These are phyloP conservation scores for Agrilus planipennis DNA, from an alignment of 1,140 invertebrate species.

Conservation along the genomic window DNA sequence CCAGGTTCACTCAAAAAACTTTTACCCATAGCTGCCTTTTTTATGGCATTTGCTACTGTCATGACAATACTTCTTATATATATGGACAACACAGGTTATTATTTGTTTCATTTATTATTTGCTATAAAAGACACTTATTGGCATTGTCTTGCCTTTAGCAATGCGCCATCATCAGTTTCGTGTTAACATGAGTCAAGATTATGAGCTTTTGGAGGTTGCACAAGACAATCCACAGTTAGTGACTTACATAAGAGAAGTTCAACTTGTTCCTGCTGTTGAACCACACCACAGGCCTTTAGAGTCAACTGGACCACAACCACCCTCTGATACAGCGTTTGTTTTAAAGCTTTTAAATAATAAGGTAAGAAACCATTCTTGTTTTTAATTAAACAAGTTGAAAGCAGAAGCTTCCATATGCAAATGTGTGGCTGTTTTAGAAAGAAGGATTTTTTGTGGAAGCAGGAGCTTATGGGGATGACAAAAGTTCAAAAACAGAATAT, in stretches of 20 bases:
- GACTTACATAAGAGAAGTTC: constrained; percentile 55
- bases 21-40: constrained; percentile 46
- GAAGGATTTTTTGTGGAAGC: constrained; percentile 51
- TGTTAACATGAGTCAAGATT: constrained; percentile 60
- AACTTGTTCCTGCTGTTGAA: constrained; percentile 37
- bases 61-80: constrained; percentile 52
- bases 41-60: constrained; percentile 52
- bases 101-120: neutral
- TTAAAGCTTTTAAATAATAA: constrained; percentile 34
- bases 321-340: constrained; percentile 28
- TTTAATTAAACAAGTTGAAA: neutral
- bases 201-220: constrained; percentile 53
- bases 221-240: constrained; percentile 62
- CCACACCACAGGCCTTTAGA: constrained; percentile 30
- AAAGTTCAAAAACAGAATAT: constrained; percentile 50
- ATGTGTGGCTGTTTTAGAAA: constrained; percentile 35
- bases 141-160: constrained; percentile 30
- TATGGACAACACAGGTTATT: constrained; percentile 53
- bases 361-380: constrained; percentile 19
- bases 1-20: constrained; percentile 34
- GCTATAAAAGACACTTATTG: neutral
- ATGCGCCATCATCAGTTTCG: constrained; percentile 53
- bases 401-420: neutral
- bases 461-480: constrained; percentile 41
- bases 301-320: constrained; percentile 15